phyloP scores from a whole-genome alignment of 2,888 invertebrate genomes.

The Hetaerina titia region DNA sequence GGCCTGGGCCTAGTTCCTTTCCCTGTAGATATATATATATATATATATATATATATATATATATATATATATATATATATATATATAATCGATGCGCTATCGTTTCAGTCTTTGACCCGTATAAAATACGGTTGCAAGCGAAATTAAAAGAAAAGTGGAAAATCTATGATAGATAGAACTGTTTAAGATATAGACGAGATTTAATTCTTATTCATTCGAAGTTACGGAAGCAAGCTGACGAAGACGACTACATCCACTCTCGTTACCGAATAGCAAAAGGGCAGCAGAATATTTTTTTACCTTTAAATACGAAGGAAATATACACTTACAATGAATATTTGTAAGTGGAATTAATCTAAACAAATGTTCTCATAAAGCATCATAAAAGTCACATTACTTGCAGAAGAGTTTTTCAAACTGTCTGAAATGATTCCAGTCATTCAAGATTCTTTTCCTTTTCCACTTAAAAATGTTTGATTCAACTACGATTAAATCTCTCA shows the following conservation, averaged over 20 bases:
- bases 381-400: background rate
- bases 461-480: background rate
- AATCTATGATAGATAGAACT: too few relatives aligned
- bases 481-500: background rate
- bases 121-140: too few relatives aligned
- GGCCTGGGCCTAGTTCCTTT: too few relatives aligned
- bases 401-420: background rate
- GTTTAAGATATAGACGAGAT: too few relatives aligned
- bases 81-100: too few relatives aligned
- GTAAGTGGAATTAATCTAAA: background rate
- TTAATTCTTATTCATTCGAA: background rate
- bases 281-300: background rate
- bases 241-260: background rate
- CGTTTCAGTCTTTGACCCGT: too few relatives aligned
- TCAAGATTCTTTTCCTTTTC: background rate
- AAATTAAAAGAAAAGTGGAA: too few relatives aligned
- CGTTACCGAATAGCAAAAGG: background rate
- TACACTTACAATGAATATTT: background rate
- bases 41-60: too few relatives aligned
- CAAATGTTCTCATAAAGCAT: constrained; percentile 15
- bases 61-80: too few relatives aligned
- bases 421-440: background rate
- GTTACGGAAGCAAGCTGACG: background rate
- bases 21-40: too few relatives aligned
- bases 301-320: background rate